Evolutionary conservation across 2,797 vertebrate species (phyloP).

Genomic region (Heteromormyrus szaboi): DNA sequence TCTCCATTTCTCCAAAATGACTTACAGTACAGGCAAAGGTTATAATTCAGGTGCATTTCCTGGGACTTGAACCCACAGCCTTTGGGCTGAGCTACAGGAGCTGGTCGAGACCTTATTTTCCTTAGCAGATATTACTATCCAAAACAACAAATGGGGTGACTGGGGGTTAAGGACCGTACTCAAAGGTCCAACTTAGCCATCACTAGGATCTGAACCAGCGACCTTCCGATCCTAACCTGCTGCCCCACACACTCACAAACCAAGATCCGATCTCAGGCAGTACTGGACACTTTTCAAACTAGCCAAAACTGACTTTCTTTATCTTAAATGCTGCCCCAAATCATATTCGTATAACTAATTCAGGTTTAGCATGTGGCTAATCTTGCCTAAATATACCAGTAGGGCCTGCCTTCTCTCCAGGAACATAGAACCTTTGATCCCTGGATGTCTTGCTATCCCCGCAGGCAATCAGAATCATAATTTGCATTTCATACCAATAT

Average conservation of each 20-base stretch:
- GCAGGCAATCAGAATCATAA: neutral
- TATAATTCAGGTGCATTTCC: neutral
- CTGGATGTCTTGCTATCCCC: neutral
- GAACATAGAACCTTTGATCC: neutral
- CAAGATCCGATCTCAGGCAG: neutral
- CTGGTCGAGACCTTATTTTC: neutral
- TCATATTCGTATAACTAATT: neutral
- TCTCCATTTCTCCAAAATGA: neutral
- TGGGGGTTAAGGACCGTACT: neutral
- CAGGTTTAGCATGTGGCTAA: slow-evolving; percentile 1
- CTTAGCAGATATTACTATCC: neutral
- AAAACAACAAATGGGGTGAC: neutral
- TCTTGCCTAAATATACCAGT: neutral
- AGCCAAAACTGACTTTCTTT: neutral
- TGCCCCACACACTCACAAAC: neutral
- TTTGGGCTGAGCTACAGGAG: neutral
- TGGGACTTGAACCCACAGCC: neutral
- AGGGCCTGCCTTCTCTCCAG: neutral
- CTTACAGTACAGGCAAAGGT: neutral
- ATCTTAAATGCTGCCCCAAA: neutral
- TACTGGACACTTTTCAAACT: neutral
- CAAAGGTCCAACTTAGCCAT: neutral
- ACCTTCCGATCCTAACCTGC: neutral
- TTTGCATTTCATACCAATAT: neutral
- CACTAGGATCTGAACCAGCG: neutral